A percentile compares a stretch with the other conserved stretches of the same genome.
Evolutionary conservation across 2,797 vertebrate species (phyloP).

Genomic region (Acrocephalus scirpaceus): DNA sequence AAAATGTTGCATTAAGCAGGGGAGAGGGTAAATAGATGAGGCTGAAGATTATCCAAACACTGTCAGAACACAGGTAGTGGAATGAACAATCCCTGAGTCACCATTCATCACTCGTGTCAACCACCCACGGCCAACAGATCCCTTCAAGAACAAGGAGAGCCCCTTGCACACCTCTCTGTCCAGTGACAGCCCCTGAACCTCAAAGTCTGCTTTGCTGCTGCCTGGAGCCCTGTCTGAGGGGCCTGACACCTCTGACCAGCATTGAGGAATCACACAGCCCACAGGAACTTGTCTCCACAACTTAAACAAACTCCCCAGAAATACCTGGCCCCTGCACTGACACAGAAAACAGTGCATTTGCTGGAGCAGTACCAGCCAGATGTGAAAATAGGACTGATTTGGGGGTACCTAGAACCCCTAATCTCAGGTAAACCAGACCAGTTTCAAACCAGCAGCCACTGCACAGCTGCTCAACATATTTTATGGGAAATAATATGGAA

Average conservation of each 20-base stretch:
- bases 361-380: neutral
- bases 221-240: neutral
- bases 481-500: neutral
- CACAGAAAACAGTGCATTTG: neutral
- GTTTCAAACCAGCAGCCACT: neutral
- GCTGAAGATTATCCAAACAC: neutral
- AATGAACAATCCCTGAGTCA: neutral
- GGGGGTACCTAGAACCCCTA: conserved; percentile 14
- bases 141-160: neutral
- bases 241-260: neutral
- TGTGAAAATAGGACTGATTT: neutral
- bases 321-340: neutral
- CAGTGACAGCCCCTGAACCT: neutral
- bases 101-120: neutral
- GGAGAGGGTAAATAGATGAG: neutral
- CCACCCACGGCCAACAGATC: neutral
- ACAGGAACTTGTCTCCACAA: neutral
- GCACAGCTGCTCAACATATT: neutral
- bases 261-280: neutral
- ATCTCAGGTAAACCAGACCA: neutral
- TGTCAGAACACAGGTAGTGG: neutral
- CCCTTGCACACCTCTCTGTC: neutral
- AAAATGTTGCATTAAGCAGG: neutral
- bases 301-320: neutral
- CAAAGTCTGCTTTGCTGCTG: neutral